Evolutionary conservation across 2,888 invertebrate species (phyloP), one percentile per base, ranked within the genome.

Genomic region (Ennomos quercinarius): DNA sequence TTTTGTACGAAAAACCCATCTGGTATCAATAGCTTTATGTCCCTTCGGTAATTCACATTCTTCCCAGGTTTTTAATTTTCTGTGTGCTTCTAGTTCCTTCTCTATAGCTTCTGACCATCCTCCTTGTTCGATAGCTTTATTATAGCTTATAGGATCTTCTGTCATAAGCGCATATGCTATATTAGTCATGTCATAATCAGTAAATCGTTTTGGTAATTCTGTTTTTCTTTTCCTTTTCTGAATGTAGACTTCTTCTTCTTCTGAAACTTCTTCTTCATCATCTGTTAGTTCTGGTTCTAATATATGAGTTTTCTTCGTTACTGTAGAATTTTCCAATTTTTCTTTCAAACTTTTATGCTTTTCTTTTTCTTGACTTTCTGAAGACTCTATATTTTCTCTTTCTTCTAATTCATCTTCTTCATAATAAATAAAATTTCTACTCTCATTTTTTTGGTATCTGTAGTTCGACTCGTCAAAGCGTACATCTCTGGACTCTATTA

Each of bases 1-100:
- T 59, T 72, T 72, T 10, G 42, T 44, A 60, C 48, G 64, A 45
- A 72, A 70, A 27, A 70, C 39, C 68, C 66, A 68, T 50, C 66
- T 69, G 1, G 63, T 63, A 40, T 69, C 67, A 38, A 69, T 69
- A 2, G 60, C 47, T 57, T 61, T 61, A 11, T 42, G 12, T 5
- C n/a, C 35, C 37, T 43, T 13, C n/a, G 61, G 51, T 36, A 51
- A 37, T 34, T 40, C 13, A n/a, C 17, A 35, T 50, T 36, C 47
- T 48, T 47, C 10, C 56, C 56, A 59, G n/a, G 59, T 59, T 39
- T 57, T 34, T 34, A 56, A 8, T 12, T 57, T 49, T n/a, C 38
- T 9, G 13, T 43, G 43, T 36, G 56, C 43, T 45, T 53, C 9
- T 57, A 53, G 12, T 45, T 59, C 59, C 38, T 55, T 57, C 17